Conservation (phyloP, 1,140 invertebrate species). For the Euwallacea fornicatus region DNA sequence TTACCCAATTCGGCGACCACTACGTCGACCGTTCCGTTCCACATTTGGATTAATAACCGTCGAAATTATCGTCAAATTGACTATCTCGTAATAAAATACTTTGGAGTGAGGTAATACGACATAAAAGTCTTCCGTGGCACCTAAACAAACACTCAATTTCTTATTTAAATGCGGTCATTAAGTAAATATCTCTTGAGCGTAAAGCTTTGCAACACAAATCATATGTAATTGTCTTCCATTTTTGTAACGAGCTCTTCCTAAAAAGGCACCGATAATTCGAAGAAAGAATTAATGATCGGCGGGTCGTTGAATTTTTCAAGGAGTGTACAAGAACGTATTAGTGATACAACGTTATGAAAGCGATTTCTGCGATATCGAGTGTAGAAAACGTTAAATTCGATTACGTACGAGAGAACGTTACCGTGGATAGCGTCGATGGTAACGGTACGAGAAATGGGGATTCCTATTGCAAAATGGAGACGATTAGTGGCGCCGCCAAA, state of each 20-base stretch:
- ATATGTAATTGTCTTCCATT: slow-evolving; percentile 36
- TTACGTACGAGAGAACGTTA: neutral
- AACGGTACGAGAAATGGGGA: neutral
- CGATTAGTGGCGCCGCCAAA: neutral
- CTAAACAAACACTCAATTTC: slow-evolving; percentile 4
- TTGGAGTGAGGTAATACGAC: too few species aligned
- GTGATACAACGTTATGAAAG: slow-evolving; percentile 31
- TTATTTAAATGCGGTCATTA: slow-evolving; percentile 24
- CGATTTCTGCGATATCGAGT: slow-evolving; percentile 19
- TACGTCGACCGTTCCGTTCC: too few species aligned
- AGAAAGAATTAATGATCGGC: slow-evolving; percentile 33
- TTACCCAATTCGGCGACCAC: too few species aligned
- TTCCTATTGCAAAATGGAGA: slow-evolving; percentile 10
- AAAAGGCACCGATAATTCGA: slow-evolving; percentile 34
- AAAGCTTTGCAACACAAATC: slow-evolving; percentile 26
- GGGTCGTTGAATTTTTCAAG: slow-evolving; percentile 35
- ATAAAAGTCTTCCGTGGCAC: too few species aligned
- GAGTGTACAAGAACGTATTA: slow-evolving; percentile 28
- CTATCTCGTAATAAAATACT: too few species aligned
- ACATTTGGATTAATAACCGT: too few species aligned
- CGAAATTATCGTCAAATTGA: too few species aligned
- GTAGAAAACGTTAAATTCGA: slow-evolving; percentile 3
- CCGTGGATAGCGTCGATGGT: slow-evolving; percentile 5
- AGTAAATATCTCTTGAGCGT: slow-evolving; percentile 18
- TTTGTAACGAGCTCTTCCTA: slow-evolving; percentile 28